Conservation (phyloP, 2,888 invertebrate genomes). For the Steromphala cineraria region DNA sequence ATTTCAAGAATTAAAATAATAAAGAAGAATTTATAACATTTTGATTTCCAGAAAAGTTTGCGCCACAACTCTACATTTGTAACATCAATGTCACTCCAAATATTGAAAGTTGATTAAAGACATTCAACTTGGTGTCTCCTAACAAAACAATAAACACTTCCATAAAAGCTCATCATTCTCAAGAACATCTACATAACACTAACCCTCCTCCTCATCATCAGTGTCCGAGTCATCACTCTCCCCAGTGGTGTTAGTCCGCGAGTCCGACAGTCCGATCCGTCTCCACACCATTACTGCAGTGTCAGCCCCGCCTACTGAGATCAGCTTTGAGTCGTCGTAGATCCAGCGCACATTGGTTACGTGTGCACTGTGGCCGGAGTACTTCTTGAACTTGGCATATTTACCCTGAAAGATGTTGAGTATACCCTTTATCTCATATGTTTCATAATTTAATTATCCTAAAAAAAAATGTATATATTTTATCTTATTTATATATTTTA, state of each 20-base stretch:
- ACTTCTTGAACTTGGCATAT: conserved; percentile 74
- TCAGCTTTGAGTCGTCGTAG: conserved; percentile 67
- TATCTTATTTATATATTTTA: neutral
- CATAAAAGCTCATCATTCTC: no score
- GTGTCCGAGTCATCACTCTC: conserved; percentile 75
- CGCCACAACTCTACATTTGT: no score
- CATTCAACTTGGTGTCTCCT: no score
- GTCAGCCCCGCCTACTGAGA: conserved; percentile 76
- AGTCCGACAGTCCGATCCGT: conserved; percentile 37
- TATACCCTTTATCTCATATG: no score
- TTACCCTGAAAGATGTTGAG: conserved; percentile 67
- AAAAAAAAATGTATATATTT: neutral
- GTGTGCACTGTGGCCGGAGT: conserved; percentile 75
- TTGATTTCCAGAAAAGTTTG: no score
- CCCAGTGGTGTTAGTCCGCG: conserved; percentile 49
- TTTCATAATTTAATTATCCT: no score
- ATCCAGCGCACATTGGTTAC: conserved; percentile 76
- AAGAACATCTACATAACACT: neutral
- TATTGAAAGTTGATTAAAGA: no score
- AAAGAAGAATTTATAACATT: no score
- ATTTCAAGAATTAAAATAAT: no score
- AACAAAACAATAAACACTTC: no score
- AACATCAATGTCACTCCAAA: no score
- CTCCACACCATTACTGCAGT: conserved; percentile 76
- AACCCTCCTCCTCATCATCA: conserved; percentile 75